Conservation (phyloP, 2,113 vertebrate genomes). For the Pelobates fuscus region DNA sequence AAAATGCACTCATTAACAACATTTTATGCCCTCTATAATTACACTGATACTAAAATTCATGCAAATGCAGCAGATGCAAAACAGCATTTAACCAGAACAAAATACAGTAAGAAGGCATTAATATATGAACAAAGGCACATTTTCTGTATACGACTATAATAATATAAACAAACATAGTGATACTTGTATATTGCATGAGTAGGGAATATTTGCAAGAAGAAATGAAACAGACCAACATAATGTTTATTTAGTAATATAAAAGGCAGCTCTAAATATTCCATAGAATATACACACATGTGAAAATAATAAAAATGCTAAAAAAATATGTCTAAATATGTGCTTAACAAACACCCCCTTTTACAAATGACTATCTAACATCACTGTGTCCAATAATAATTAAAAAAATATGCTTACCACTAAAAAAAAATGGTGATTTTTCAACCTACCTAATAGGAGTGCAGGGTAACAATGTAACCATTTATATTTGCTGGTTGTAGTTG, state of each 20-base stretch:
- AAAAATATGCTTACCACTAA: no score
- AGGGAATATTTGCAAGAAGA: not conserved
- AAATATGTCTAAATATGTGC: no score
- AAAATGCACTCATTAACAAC: constrained; percentile 49
- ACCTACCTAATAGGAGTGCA: no score
- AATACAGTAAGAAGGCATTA: constrained; percentile 23
- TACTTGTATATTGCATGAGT: constrained; percentile 4
- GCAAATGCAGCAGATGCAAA: constrained; percentile 47
- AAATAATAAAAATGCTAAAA: no score
- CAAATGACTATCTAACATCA: no score
- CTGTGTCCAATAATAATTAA: no score
- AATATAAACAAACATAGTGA: constrained; percentile 15
- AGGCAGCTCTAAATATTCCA: no score
- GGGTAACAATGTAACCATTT: no score
- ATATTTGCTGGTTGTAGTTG: no score
- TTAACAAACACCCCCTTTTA: no score
- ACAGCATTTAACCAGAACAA: constrained; percentile 28
- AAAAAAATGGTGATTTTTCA: no score
- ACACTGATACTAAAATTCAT: constrained; percentile 48
- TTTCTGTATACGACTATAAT: constrained; percentile 21
- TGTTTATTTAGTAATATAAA: not conserved
- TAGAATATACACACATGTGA: no score
- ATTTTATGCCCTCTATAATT: constrained; percentile 50
- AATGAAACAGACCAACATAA: not conserved
- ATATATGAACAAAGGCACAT: constrained; percentile 29